These are phyloP conservation scores for Catamblyrhynchus diadema DNA, from an alignment of 2,797 vertebrate species.

Conservation along the genomic window DNA sequence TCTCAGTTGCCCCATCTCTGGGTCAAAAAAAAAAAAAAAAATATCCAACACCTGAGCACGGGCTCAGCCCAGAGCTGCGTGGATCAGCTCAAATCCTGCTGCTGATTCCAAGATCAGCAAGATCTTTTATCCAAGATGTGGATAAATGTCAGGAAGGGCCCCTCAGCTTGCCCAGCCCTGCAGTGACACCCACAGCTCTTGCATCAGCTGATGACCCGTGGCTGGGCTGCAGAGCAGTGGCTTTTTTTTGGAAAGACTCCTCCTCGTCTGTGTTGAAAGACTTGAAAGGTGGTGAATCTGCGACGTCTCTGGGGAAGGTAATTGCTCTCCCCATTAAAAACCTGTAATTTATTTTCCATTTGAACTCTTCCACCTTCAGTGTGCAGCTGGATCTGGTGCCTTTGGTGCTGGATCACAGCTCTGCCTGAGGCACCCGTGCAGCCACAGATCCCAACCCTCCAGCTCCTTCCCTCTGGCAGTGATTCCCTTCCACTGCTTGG, in stretches of 20 bases:
- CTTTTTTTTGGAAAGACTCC: neutral
- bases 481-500: neutral
- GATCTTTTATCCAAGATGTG: neutral
- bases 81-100: rapidly evolving
- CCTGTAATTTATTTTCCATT: conserved; percentile 4
- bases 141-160: neutral
- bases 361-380: neutral
- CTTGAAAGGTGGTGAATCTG: conserved; percentile 11
- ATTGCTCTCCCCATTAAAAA: neutral
- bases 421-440: neutral
- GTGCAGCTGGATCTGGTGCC: neutral
- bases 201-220: neutral
- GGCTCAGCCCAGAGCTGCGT: rapidly evolving
- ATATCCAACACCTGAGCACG: rapidly evolving
- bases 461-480: neutral
- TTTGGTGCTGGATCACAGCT: neutral
- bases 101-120: neutral
- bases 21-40: neutral
- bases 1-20: neutral
- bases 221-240: neutral
- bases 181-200: neutral
- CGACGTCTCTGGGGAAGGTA: neutral
- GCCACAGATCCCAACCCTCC: neutral
- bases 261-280: neutral
- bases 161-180: neutral